These are phyloP conservation scores for Centropus bengalensis DNA, from an alignment of 2,113 vertebrate genomes.

Conservation along the genomic window DNA sequence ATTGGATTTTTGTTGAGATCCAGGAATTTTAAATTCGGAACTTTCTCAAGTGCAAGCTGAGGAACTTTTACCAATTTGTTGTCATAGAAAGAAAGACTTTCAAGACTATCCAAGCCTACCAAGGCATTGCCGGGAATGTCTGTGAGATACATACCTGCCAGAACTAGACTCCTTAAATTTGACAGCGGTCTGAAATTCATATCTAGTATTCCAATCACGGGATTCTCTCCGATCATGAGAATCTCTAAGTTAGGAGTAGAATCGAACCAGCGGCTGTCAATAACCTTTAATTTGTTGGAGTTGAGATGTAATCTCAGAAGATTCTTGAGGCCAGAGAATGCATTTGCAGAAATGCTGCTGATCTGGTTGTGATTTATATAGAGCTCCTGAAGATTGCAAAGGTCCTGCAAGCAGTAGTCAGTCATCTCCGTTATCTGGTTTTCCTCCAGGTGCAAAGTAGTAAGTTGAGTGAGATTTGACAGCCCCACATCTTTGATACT, in stretches of 20 bases:
- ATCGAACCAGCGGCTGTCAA: slow-evolving; percentile 95
- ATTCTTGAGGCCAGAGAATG: slow-evolving; percentile 90
- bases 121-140: slow-evolving; percentile 95
- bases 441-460: slow-evolving; percentile 95
- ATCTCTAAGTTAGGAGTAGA: slow-evolving; percentile 95
- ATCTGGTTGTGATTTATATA: slow-evolving; percentile 99
- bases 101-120: slow-evolving; percentile 93
- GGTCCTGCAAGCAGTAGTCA: slow-evolving; percentile 91
- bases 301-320: slow-evolving; percentile 95
- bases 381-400: slow-evolving; percentile 93
- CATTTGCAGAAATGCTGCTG: slow-evolving; percentile 89
- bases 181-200: slow-evolving; percentile 94
- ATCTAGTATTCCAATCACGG: slow-evolving; percentile 91
- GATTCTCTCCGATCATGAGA: slow-evolving; percentile 98
- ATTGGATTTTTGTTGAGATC: slow-evolving; percentile 98
- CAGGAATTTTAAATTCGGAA: slow-evolving; percentile 95
- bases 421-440: slow-evolving; percentile 95
- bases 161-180: slow-evolving; percentile 91
- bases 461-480: slow-evolving; percentile 92
- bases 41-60: slow-evolving; percentile 92
- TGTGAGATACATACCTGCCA: slow-evolving; percentile 98
- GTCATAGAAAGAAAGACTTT: slow-evolving; percentile 97
- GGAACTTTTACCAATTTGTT: slow-evolving; percentile 91
- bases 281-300: slow-evolving; percentile 91
- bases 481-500: slow-evolving; percentile 91